phyloP scores from a whole-genome alignment of 2,797 vertebrate genomes.

The Myotis planiceps region DNA sequence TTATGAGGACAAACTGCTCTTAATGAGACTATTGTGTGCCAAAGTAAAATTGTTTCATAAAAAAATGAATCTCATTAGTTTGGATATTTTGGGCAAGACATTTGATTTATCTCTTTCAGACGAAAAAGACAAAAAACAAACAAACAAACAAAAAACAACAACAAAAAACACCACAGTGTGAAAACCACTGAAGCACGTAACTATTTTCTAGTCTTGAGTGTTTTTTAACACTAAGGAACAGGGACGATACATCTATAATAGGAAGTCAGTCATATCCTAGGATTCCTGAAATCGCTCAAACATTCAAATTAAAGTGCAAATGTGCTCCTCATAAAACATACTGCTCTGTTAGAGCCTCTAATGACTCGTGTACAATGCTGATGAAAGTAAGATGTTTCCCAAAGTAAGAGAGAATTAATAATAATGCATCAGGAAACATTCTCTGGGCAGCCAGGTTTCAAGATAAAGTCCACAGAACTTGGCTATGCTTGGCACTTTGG shows the following conservation, averaged over 20 bases:
- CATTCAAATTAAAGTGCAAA: neutral
- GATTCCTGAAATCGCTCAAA: neutral
- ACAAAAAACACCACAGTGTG: neutral
- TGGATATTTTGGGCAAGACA: constrained; percentile 48
- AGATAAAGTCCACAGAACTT: neutral
- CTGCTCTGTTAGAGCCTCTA: neutral
- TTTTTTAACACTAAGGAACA: neutral
- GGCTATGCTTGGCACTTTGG: neutral
- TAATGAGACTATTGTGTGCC: neutral
- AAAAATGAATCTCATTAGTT: neutral
- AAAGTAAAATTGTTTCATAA: constrained; percentile 49
- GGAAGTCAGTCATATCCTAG: neutral
- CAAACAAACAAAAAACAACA: no score
- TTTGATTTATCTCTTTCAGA: neutral
- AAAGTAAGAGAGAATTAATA: neutral
- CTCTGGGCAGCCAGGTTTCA: neutral
- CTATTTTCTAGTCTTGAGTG: constrained; percentile 17
- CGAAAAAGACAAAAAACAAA: neutral
- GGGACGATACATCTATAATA: neutral
- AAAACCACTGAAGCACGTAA: constrained; percentile 20
- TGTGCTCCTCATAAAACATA: neutral
- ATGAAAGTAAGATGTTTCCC: neutral
- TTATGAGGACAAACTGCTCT: neutral
- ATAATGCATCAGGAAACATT: neutral
- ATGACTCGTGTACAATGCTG: neutral